These are phyloP conservation scores for Torymus auratus DNA, from an alignment of 2,888 invertebrate species.

Conservation along the genomic window DNA sequence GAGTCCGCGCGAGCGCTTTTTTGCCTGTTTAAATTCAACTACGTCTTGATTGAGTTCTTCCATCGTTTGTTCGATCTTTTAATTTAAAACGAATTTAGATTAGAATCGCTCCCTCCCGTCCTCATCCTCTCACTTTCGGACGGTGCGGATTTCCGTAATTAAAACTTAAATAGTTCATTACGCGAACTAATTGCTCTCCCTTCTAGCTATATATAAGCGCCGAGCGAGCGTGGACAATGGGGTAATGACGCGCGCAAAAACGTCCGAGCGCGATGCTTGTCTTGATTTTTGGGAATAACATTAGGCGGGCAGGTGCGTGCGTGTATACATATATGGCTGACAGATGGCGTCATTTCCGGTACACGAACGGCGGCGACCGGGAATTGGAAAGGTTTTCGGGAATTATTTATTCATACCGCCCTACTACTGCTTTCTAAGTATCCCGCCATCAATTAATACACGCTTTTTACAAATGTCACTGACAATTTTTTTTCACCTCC, in stretches of 20 bases:
- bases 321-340: constrained; percentile 65
- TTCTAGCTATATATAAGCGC: not conserved
- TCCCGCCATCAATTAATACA: constrained; percentile 8
- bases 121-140: too few species aligned
- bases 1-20: not conserved
- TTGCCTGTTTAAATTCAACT: constrained; percentile 43
- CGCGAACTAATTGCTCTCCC: constrained; percentile 19
- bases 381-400: constrained; percentile 64
- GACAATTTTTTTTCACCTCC: not conserved
- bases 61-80: constrained; percentile 33
- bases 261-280: not conserved
- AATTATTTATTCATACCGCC: constrained; percentile 63
- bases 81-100: constrained; percentile 45
- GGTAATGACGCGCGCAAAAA: not conserved
- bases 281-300: constrained; percentile 23
- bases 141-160: constrained; percentile 33
- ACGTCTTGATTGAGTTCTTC: constrained; percentile 54
- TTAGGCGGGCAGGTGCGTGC: constrained; percentile 57
- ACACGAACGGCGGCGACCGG: constrained; percentile 51
- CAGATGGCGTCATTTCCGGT: constrained; percentile 72
- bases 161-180: constrained; percentile 38
- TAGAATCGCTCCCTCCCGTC: constrained; percentile 30
- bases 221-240: constrained; percentile 9
- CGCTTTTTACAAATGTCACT: constrained; percentile 1
- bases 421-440: too few species aligned